Conservation (phyloP, 2,888 invertebrate species). For the Tillus elongatus region DNA sequence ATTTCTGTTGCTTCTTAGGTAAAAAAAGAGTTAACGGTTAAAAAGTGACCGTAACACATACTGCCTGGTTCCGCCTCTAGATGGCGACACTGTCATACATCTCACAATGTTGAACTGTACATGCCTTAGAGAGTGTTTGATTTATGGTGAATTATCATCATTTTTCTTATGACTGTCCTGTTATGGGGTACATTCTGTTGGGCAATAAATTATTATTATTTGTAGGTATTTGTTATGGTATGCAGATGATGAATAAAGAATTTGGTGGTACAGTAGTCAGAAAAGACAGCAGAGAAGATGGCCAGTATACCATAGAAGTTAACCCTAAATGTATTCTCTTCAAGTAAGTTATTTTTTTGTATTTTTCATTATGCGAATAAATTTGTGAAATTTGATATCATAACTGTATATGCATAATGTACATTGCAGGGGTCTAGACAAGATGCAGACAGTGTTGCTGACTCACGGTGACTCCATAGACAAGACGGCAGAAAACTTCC, state of each 20-base stretch:
- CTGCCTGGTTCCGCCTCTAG: too few relatives aligned
- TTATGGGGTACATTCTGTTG: too few relatives aligned
- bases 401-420: not conserved
- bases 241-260: slow-evolving; percentile 98
- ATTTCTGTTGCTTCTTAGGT: too few relatives aligned
- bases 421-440: slow-evolving; percentile 67
- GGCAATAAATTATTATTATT: not conserved
- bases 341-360: slow-evolving; percentile 56
- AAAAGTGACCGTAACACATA: too few relatives aligned
- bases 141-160: too few relatives aligned
- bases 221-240: slow-evolving; percentile 95
- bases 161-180: too few relatives aligned
- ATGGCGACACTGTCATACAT: too few relatives aligned
- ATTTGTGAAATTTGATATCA: not conserved
- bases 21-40: too few relatives aligned
- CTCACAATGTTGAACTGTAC: too few relatives aligned
- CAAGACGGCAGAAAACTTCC: slow-evolving; percentile 81
- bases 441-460: slow-evolving; percentile 80
- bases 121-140: too few relatives aligned
- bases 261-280: slow-evolving; percentile 86
- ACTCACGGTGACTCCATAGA: slow-evolving; percentile 97
- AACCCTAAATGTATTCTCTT: slow-evolving; percentile 85
- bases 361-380: not conserved
- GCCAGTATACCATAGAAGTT: slow-evolving; percentile 81
- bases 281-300: slow-evolving; percentile 87